These are phyloP conservation scores for Macaca nemestrina DNA, from an alignment of 2,113 vertebrate genomes.

Conservation along the genomic window DNA sequence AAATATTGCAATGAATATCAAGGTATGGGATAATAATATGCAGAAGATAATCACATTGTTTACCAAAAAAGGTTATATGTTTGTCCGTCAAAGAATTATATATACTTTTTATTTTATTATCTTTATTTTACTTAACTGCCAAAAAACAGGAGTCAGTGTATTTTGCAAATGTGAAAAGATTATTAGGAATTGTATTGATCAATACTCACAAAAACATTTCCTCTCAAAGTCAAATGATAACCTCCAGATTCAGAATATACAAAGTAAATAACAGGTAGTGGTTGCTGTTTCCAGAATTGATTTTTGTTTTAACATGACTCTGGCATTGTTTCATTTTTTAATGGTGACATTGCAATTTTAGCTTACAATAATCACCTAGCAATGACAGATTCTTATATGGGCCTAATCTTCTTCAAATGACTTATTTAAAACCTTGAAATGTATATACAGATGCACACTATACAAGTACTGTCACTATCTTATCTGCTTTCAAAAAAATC, in stretches of 20 bases:
- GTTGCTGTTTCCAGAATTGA: constrained; percentile 37
- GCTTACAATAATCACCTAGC: constrained; percentile 52
- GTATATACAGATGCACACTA: constrained; percentile 8
- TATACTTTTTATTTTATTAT: constrained; percentile 5
- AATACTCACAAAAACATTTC: constrained; percentile 38
- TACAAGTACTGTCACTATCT: constrained; percentile 62
- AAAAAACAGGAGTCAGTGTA: background rate
- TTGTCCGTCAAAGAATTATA: background rate
- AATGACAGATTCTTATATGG: constrained; percentile 19
- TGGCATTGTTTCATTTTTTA: constrained; percentile 61
- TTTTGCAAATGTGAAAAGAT: constrained; percentile 57
- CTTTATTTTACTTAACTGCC: background rate
- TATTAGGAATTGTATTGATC: constrained; percentile 45
- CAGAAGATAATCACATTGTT: background rate
- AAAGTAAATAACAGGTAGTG: constrained; percentile 23
- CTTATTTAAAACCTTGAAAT: constrained; percentile 68
- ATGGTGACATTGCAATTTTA: constrained; percentile 52
- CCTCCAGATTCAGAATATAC: constrained; percentile 19
- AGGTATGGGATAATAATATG: background rate
- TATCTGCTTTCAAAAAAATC: constrained; percentile 55
- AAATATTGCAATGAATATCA: background rate
- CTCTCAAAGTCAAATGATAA: constrained; percentile 60
- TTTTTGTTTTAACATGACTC: constrained; percentile 40
- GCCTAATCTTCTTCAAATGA: constrained; percentile 62
- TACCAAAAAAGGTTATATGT: background rate